Evolutionary conservation across 2,113 vertebrate species (phyloP).

Genomic region (Chrysemys picta): DNA sequence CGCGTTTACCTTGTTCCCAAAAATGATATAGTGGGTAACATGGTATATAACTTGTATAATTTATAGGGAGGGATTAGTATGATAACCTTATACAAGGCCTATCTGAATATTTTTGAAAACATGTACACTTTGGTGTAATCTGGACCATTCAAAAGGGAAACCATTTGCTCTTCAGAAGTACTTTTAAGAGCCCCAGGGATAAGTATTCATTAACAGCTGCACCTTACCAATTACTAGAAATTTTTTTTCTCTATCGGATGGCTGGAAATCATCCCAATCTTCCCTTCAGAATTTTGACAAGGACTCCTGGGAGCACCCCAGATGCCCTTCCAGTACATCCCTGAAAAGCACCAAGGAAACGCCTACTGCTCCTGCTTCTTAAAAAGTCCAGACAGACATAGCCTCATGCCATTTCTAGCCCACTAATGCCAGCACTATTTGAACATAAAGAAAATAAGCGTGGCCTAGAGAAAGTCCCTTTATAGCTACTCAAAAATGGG

Average conservation of each 20-base stretch:
- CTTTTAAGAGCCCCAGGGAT: accelerated
- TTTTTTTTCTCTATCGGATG: background rate
- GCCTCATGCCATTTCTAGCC: background rate
- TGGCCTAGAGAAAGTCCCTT: background rate
- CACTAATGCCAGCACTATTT: background rate
- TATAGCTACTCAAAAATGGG: background rate
- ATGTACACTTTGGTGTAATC: background rate
- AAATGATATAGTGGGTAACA: background rate
- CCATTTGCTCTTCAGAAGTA: background rate
- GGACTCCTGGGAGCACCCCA: background rate
- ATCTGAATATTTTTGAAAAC: background rate
- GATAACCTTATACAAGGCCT: background rate
- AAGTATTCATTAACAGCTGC: background rate
- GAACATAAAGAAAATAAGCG: background rate
- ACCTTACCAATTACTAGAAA: background rate
- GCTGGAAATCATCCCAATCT: background rate
- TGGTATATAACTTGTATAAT: background rate
- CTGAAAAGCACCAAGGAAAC: background rate
- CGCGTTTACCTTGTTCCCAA: background rate
- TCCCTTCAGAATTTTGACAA: background rate
- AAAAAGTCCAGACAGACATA: background rate
- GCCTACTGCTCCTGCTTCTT: background rate
- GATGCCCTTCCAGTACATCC: background rate
- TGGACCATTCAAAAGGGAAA: background rate
- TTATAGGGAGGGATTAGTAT: background rate